Base-by-base conservation (phyloP, 2,888 invertebrate species). In the Sminthurides aquaticus region DNA sequence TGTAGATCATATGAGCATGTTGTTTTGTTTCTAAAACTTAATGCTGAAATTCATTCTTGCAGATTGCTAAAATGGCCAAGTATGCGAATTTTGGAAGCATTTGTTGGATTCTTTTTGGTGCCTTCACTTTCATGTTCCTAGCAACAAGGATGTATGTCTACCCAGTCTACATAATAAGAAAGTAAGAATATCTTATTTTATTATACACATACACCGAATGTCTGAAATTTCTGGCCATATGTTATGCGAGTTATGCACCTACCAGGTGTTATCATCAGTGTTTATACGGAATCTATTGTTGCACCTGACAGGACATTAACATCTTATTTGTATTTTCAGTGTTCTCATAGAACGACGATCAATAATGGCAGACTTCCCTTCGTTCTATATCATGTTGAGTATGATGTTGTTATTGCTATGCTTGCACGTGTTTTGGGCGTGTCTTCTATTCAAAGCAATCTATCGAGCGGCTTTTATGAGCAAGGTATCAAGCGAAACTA, bases 61-160 rank as follows among this genome's bases (percentile, higher is more conserved):
- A 93, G 88, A 89, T 87, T 54, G 94, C 95, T n/a, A 97, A 97
- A 81, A 86, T 95, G 81, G 87, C 91, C 20, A 95, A 95, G 77
- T 97, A 97, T 79, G 87, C 91, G 20, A 89, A 88, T 75, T 90
- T 87, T 78, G 91, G 95, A 79, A 88, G 85, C 77, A 76, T 90
- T 8, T 95, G 96, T 78, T 94, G 96, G 81, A 79, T 81, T 29
- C 82, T 94, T 73, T 98, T 98, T 80, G 87, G 86, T 56, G 81
- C 92, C 65, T 96, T 99, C 79, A 91, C 91, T 3, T 77, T 93
- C 25, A 79, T 91, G 3, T 99, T 98, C 98, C 89, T 97, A 71
- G 78, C 87, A 2, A 93, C 97, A 18, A 84, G 98, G 66, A 82
- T 95, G 69, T 88, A 90, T 55, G 83, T 94, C 69, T 98, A 85